Evolutionary conservation across 2,797 vertebrate genomes (phyloP).

Genomic region (Malacoctenus gilli): DNA sequence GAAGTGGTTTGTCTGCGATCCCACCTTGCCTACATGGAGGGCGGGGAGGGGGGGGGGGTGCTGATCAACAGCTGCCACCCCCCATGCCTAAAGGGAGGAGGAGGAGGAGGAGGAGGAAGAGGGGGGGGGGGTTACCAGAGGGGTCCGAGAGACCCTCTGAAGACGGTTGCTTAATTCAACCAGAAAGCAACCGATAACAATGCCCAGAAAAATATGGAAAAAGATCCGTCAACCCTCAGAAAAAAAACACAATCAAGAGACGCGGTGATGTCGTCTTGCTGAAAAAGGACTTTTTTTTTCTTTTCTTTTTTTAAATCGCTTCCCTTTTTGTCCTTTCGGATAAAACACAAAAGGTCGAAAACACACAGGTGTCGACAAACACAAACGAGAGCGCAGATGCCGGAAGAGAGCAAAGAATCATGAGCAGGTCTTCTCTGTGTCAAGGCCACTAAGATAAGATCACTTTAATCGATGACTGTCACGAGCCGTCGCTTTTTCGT

Average conservation of each 20-base stretch:
- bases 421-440: slow-evolving; percentile 73
- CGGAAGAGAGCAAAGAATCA: slow-evolving; percentile 59
- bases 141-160: slow-evolving; percentile 70
- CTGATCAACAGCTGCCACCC: slow-evolving; percentile 88
- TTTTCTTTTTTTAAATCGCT: slow-evolving; percentile 28
- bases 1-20: slow-evolving; percentile 79
- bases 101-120: no score
- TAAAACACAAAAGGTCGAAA: slow-evolving; percentile 62
- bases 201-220: slow-evolving; percentile 82
- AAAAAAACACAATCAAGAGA: slow-evolving; percentile 57
- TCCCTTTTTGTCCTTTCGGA: slow-evolving; percentile 83
- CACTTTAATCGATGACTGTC: slow-evolving; percentile 73
- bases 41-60: slow-evolving; percentile 17
- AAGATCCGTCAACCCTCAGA: slow-evolving; percentile 41
- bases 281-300: slow-evolving; percentile 61
- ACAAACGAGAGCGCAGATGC: slow-evolving; percentile 47
- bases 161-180: slow-evolving; percentile 56
- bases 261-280: slow-evolving; percentile 57
- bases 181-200: slow-evolving; percentile 83
- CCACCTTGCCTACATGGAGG: slow-evolving; percentile 57
- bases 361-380: slow-evolving; percentile 52
- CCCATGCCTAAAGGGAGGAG: slow-evolving; percentile 50
- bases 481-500: slow-evolving; percentile 68
- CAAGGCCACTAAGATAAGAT: slow-evolving; percentile 84
- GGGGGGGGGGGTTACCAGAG: no score